Evolutionary conservation across 2,113 vertebrate genomes (phyloP).

Genomic region (Mormyrus iriodes): DNA sequence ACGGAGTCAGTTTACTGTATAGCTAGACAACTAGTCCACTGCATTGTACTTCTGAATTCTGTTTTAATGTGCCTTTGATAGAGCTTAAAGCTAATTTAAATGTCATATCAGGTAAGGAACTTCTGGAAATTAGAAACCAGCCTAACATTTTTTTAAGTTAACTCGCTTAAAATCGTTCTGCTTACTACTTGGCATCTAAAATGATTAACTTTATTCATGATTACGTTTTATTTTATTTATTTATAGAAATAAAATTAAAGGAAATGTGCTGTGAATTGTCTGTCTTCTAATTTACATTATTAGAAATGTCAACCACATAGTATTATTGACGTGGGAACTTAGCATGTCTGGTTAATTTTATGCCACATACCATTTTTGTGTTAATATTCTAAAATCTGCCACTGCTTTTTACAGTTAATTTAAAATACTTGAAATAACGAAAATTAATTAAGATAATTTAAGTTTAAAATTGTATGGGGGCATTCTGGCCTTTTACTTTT

Average conservation of each 20-base stretch:
- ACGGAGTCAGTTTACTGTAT: neutral
- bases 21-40: neutral
- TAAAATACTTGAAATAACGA: neutral
- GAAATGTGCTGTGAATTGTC: neutral
- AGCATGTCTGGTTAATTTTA: neutral
- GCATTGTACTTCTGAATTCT: neutral
- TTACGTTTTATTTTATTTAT: too few species aligned
- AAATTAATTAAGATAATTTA: neutral
- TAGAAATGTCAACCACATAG: neutral
- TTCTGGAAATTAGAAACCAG: neutral
- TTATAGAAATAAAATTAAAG: neutral
- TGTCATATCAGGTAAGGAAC: neutral
- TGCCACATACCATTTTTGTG: neutral
- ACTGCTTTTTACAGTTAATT: neutral
- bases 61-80: neutral
- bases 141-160: too few species aligned
- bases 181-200: too few species aligned
- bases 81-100: neutral
- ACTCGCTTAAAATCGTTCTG: too few species aligned
- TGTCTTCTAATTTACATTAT: neutral
- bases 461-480: neutral
- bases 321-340: neutral
- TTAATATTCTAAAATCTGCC: neutral
- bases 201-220: too few species aligned
- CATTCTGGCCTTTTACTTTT: neutral